Percentiles rank a stretch among this genome's conserved stretches.
Evolutionary conservation across 1,140 invertebrate species (phyloP).

Genomic region (Triops cancriformis): DNA sequence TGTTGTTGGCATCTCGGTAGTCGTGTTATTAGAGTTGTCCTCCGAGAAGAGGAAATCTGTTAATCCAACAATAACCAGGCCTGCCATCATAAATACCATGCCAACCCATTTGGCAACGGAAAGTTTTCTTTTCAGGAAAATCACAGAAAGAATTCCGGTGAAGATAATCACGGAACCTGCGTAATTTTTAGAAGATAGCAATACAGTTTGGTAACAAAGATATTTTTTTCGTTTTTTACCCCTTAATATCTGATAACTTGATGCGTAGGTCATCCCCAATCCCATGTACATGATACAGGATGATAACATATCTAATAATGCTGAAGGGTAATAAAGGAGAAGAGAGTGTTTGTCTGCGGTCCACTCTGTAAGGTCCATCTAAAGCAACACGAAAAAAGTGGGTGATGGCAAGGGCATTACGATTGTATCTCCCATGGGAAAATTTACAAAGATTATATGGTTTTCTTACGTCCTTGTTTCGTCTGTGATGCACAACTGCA

Average conservation of each 20-base stretch:
- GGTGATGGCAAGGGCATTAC: not conserved
- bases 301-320: not conserved
- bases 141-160: not conserved
- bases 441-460: not conserved
- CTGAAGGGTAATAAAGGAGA: not conserved
- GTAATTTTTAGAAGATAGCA: not conserved
- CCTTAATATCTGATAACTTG: not conserved
- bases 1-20: not conserved
- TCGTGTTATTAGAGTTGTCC: not conserved
- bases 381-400: not conserved
- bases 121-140: not conserved
- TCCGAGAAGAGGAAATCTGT: not conserved
- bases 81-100: not conserved
- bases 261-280: not conserved
- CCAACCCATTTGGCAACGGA: not conserved
- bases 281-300: constrained; percentile 10
- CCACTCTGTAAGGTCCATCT: not conserved
- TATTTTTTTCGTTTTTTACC: not conserved
- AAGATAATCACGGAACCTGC: not conserved
- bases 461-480: not conserved
- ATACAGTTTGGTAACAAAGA: not conserved
- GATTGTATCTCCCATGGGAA: not conserved
- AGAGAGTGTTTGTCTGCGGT: not conserved
- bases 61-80: not conserved
- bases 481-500: not conserved